Evolutionary conservation across 2,113 vertebrate species (phyloP), one percentile per base, ranked within the genome.

Genomic region (Nestor notabilis): DNA sequence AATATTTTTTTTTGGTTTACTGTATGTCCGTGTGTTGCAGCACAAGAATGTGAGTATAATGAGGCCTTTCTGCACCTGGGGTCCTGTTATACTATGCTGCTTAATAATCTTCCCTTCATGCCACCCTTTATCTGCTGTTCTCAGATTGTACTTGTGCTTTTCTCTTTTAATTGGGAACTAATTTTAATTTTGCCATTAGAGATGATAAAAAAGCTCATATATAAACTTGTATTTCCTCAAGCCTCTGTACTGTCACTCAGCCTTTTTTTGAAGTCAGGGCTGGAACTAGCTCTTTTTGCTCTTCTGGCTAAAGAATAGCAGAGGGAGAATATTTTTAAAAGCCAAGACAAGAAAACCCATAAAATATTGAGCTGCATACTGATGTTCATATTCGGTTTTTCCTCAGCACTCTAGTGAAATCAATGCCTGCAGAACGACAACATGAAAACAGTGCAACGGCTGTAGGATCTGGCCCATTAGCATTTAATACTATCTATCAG

Each of bases 101-200:
- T 98, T 98, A 98, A 97, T 97, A 97, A 98, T 97, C 90, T 96
- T 93, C 95, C 84, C 90, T 96, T 96, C 87, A 83, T 96, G 94
- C 94, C 87, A 96, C 92, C 94, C 91, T 98, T 98, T 98, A 96
- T 97, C 97, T 97, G 91, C 77, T 97, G 64, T 78, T 89, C 95
- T 98, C 90, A 94, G 96, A 96, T 89, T 96, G 94, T 96, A 97
- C 93, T 90, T 79, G 72, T 84, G 87, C 94, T 97, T 97, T 98
- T 98, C 96, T 96, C 89, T 97, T 97, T 97, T 98, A 98, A 98
- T 98, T 98, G 97, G 95, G 96, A 98, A 98, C 97, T 98, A 98
- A 98, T 98, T 98, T 98, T 97, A 97, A 97, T 95, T 95, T 98
- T 98, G 92, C 96, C 96, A 97, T 98, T 97, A 97, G 91, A 97